Evolutionary conservation across 2,888 invertebrate genomes (phyloP), one percentile per base, ranked within the genome.

Genomic region (Pegoplata infirma): DNA sequence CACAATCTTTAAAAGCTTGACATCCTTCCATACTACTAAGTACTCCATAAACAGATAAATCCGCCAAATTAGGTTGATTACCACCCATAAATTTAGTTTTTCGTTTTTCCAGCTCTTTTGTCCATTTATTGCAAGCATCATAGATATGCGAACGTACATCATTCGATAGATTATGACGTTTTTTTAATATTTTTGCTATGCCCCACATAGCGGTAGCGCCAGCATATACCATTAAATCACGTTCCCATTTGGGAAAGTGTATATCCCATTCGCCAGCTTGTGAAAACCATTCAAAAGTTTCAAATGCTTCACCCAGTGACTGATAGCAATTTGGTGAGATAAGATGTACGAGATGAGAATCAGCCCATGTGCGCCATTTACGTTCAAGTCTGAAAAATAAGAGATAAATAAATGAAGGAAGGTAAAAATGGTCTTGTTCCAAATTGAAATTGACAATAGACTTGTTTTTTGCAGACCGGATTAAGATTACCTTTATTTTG

Each of bases 261-360:
- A 94, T 92, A 71, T 95, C 93, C 99, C 99, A 99, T 78, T 96
- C 94, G 0, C 98, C 99, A 8, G 94, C 95, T 83, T 95, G 91
- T 4, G 97, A 96, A 90, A 99, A 99, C 95, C 98, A 97, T 82
- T 94, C 93, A 89, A 99, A 99, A 0, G 99, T 96, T 87, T 97
- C 94, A 19, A 97, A 89, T 0, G 99, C 93, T 90, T 99, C 99
- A 0, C 91, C 90, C 0, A 92, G 89, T 0, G 96, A 96, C 73
- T 98, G 93, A 87, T 99, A 99, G 28, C 98, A 97, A 89, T 99
- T 99, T 0, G 99, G 99, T 0, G 99, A 98, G 36, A 99, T 91
- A 0, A 94, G 93, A 87, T 98, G 99, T 0, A 99, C 98, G 1
- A 98, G 91, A 46, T 94, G 93, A 58, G 93, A 92, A 88, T 99